Evolutionary conservation across 2,113 vertebrate genomes (phyloP).

Genomic region (Rhagologus leucostigma): DNA sequence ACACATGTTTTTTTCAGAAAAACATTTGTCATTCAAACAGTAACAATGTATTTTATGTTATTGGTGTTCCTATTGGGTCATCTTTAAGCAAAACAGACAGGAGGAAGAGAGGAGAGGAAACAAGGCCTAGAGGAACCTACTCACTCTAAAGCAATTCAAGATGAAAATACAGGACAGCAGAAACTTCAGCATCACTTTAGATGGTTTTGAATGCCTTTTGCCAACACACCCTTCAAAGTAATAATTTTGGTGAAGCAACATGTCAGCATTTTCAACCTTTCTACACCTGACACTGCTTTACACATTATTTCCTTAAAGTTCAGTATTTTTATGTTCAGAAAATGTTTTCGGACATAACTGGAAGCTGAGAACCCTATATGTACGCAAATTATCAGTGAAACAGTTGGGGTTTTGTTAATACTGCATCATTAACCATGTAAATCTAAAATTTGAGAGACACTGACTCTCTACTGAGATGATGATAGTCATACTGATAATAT

Average conservation of each 20-base stretch:
- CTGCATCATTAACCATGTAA: accelerated
- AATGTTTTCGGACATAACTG: neutral
- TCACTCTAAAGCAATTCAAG: neutral
- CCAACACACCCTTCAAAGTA: neutral
- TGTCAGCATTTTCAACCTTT: neutral
- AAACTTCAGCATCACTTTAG: neutral
- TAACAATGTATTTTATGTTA: neutral
- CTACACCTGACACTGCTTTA: neutral
- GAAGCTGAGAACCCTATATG: neutral
- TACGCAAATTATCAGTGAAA: neutral
- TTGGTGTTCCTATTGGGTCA: neutral
- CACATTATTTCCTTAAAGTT: neutral
- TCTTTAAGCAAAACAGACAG: neutral
- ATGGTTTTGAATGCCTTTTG: neutral
- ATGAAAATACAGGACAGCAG: neutral
- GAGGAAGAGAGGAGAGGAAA: neutral
- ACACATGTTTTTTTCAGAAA: neutral
- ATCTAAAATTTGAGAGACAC: neutral
- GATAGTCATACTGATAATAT: neutral
- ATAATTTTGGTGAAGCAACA: neutral
- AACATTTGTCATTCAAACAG: neutral
- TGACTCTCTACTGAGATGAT: neutral
- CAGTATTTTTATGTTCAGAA: neutral
- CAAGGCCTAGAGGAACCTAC: neutral
- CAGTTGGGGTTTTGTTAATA: neutral